These are phyloP conservation scores for Natrix natrix DNA, from an alignment of 2,797 vertebrate genomes.

Conservation along the genomic window DNA sequence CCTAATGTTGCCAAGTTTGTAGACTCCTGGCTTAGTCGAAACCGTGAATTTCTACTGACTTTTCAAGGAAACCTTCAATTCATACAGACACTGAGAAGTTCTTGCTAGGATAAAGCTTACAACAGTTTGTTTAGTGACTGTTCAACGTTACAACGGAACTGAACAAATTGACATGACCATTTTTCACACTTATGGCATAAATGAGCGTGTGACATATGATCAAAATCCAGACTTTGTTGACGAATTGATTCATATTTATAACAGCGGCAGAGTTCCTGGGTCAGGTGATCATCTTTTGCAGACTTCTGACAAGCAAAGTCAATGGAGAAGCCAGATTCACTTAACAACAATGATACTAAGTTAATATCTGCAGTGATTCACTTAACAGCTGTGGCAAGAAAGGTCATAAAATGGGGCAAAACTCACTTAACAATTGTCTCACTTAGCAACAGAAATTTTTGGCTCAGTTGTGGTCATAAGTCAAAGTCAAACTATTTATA, in stretches of 20 bases:
- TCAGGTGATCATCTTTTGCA: background rate
- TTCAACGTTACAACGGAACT: background rate
- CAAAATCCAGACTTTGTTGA: background rate
- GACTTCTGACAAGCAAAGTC: background rate
- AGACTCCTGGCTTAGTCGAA: background rate
- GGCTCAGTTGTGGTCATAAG: background rate
- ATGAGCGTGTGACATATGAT: background rate
- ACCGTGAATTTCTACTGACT: background rate
- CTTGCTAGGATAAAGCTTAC: background rate
- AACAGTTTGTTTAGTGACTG: background rate
- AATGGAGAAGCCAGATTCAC: background rate
- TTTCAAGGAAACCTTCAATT: constrained; percentile 7
- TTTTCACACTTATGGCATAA: background rate
- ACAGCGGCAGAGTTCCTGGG: background rate
- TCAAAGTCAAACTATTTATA: background rate
- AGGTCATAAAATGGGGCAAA: background rate
- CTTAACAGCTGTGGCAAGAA: background rate
- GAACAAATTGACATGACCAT: background rate
- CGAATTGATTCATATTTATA: background rate
- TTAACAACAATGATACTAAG: background rate
- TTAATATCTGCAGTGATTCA: background rate
- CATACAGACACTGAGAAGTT: background rate
- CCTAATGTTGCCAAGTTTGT: too few relatives aligned
- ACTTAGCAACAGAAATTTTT: background rate
- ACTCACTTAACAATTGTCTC: background rate